Evolutionary conservation across 2,888 invertebrate species (phyloP).

Genomic region (Eremobia ochroleuca): DNA sequence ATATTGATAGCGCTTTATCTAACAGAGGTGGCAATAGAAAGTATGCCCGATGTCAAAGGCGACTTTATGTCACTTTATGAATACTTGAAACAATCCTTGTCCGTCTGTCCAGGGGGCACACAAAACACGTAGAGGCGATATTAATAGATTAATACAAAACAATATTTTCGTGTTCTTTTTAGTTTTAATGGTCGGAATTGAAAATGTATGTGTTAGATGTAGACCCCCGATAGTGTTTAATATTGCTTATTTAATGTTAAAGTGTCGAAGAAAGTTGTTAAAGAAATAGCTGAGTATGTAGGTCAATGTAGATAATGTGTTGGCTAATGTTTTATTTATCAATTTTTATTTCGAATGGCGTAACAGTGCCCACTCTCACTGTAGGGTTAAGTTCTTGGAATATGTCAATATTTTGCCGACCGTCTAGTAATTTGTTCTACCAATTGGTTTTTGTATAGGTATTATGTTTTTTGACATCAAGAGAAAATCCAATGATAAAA

Average conservation of each 20-base stretch:
- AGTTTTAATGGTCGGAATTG: slow-evolving; percentile 53
- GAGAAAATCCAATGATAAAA: not conserved
- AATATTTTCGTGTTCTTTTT: slow-evolving; percentile 44
- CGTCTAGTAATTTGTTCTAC: not conserved
- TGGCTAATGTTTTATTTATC: slow-evolving; percentile 25
- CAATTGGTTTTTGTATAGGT: not conserved
- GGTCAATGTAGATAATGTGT: slow-evolving; percentile 34
- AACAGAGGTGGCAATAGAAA: slow-evolving; percentile 32
- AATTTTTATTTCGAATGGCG: slow-evolving; percentile 3
- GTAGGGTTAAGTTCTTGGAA: not conserved
- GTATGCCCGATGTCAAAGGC: slow-evolving; percentile 50
- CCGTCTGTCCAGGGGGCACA: slow-evolving; percentile 58
- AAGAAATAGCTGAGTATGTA: slow-evolving; percentile 46
- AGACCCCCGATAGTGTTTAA: slow-evolving; percentile 64
- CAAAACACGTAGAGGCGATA: slow-evolving; percentile 21
- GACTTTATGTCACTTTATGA: slow-evolving; percentile 40
- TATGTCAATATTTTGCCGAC: not conserved
- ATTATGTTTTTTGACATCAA: no score
- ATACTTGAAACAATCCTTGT: slow-evolving; percentile 51
- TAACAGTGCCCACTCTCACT: not conserved
- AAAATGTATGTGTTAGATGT: slow-evolving; percentile 60
- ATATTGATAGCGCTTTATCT: not conserved
- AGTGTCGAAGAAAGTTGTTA: slow-evolving; percentile 43
- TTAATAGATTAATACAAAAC: slow-evolving; percentile 48
- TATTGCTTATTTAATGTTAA: slow-evolving; percentile 50